These are phyloP conservation scores for Euphysa ruthae DNA, from an alignment of 30 jellyfish, hydroid and myxozoan genomes.

Conservation along the genomic window DNA sequence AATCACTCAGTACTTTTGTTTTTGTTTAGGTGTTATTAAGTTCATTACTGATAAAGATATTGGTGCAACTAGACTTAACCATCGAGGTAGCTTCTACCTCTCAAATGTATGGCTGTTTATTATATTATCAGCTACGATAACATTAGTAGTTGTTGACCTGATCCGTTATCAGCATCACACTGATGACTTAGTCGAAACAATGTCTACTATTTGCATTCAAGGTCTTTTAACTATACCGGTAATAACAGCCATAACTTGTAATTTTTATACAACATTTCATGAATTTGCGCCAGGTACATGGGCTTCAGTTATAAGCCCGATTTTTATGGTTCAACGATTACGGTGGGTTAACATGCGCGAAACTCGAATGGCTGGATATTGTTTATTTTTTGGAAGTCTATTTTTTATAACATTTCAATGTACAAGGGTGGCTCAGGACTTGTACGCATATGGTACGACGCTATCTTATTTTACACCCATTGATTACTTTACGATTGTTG, in stretches of 20 bases:
- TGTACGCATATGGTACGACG: constrained; percentile 58
- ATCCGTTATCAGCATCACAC: constrained; percentile 41
- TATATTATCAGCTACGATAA: constrained; percentile 33
- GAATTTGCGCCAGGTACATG: constrained; percentile 87
- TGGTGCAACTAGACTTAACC: constrained; percentile 92
- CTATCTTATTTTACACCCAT: constrained; percentile 51
- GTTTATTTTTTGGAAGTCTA: constrained; percentile 62
- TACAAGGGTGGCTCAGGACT: constrained; percentile 44
- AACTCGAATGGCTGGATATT: constrained; percentile 90
- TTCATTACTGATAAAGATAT: constrained; percentile 68
- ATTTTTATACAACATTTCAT: constrained; percentile 63
- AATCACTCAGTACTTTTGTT: not conserved
- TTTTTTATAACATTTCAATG: constrained; percentile 82
- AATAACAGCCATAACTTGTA: constrained; percentile 49
- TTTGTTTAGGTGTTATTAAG: not conserved
- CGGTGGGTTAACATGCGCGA: constrained; percentile 91
- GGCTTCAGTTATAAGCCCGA: constrained; percentile 90
- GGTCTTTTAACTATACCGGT: constrained; percentile 65
- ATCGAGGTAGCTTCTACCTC: constrained; percentile 53
- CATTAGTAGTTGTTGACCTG: constrained; percentile 41
- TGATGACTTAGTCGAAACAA: constrained; percentile 76
- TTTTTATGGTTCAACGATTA: constrained; percentile 84
- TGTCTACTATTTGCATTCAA: constrained; percentile 75
- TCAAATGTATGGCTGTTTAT: constrained; percentile 68
- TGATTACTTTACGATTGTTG: constrained; percentile 53